Conservation (phyloP, 2,113 vertebrate species). For the Dicerorhinus sumatrensis region DNA sequence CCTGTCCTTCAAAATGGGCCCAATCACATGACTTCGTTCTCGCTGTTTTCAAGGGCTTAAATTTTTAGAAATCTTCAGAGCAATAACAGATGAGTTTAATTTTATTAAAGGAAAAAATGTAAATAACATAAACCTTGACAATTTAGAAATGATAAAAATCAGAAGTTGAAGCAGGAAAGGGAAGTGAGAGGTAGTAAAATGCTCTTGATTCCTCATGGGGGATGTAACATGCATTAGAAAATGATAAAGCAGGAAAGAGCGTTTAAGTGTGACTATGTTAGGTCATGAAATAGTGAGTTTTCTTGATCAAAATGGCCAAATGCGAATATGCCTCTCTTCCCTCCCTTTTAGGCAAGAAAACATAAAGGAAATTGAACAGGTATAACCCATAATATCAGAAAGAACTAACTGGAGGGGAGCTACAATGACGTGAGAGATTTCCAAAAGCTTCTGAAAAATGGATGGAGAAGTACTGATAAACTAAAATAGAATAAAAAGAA, state of each 20-base stretch:
- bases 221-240: background rate
- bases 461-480: background rate
- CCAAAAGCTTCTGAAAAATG: background rate
- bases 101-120: constrained; percentile 71
- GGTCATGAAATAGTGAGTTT: background rate
- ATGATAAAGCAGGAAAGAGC: constrained; percentile 43
- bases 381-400: background rate
- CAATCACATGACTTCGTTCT: constrained; percentile 31
- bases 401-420: background rate
- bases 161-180: constrained; percentile 76
- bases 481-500: background rate
- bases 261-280: background rate
- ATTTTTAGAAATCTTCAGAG: constrained; percentile 51
- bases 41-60: background rate
- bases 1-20: constrained; percentile 52
- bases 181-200: constrained; percentile 75
- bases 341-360: constrained; percentile 5
- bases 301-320: constrained; percentile 7
- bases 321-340: constrained; percentile 8
- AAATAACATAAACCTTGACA: constrained; percentile 69
- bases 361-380: background rate
- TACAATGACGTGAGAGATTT: background rate
- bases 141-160: constrained; percentile 73
- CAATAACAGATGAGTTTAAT: constrained; percentile 49
- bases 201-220: constrained; percentile 40